Base-by-base conservation (phyloP, 2,888 invertebrate genomes). In the Mechanitis mazaeus region DNA sequence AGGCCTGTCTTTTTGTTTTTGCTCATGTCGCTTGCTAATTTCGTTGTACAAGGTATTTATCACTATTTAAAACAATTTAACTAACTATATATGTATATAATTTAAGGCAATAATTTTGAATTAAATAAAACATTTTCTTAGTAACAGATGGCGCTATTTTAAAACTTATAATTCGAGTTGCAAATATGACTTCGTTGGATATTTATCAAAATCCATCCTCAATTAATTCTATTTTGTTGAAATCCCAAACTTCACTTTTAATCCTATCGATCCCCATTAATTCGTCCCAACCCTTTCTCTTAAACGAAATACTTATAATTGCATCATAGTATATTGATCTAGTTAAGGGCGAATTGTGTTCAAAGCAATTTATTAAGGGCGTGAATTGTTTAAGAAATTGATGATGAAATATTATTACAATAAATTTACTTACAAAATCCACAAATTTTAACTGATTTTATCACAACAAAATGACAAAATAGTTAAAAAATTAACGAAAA, bases 141-240 rank as follows among this genome's bases (percentile, higher is more conserved):
- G 31, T 7, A 56, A 47, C 56, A 63, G 20, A 55, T 54, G 58
- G 35, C 33, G 45, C 53, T 33, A 46, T 28, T 38, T 46, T 33
- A 46, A 20, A 57, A 55, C 60, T 54, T 56, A 45, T 59, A 60
- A 64, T 64, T 63, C 63, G 31, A 50, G 31, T 68, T 67, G 64
- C 63, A 66, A 72, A 68, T 68, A 71, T 68, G 66, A 68, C 65
- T 55, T 63, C 63, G 68, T 63, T 68, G 65, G 63, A 71, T 71
- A 72, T 75, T 74, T 74, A 75, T 72, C 72, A 73, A 73, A 76
- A 78, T 78, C 75, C 75, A 76, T 75, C 76, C 76, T 72, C 79
- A 80, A 87, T 86, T 85, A 87, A 87, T 86, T 85, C 79, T 78
- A 79, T 85, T 84, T 81, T 76, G 79, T 80, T 81, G 74, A 79